Percentiles rank a stretch among this genome's conserved stretches.
These are phyloP conservation scores for Oncorhynchus keta DNA, from an alignment of 2,113 vertebrate genomes.

Conservation along the genomic window DNA sequence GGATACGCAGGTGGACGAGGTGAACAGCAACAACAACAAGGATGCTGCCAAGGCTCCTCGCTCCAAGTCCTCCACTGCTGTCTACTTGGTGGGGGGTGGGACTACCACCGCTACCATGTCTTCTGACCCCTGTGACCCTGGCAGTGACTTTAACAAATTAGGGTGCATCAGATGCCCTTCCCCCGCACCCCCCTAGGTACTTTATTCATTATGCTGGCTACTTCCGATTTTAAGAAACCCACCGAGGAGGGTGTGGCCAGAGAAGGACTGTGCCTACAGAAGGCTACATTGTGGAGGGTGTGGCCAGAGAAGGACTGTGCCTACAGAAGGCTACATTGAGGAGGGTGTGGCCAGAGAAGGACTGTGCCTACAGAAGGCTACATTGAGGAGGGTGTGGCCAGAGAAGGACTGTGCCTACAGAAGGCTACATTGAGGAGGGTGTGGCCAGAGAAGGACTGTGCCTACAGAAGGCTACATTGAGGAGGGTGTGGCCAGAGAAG, in stretches of 20 bases:
- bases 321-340: too few relatives aligned
- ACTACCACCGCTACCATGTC: constrained; percentile 37
- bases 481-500: not conserved
- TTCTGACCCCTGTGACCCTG: constrained; percentile 43
- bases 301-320: not conserved
- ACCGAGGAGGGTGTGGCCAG: not conserved
- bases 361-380: not conserved
- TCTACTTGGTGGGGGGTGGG: constrained; percentile 82
- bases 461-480: too few relatives aligned
- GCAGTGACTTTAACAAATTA: not conserved
- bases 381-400: not conserved
- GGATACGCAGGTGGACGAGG: constrained; percentile 77
- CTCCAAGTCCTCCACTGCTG: constrained; percentile 88
- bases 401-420: not conserved
- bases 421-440: not conserved
- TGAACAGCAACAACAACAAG: constrained; percentile 72
- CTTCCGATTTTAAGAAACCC: not conserved
- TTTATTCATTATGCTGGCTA: too few relatives aligned
- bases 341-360: not conserved
- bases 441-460: not conserved
- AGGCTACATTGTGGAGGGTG: not conserved
- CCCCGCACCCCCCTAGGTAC: too few relatives aligned
- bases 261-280: not conserved
- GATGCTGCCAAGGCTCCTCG: constrained; percentile 50
- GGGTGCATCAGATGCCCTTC: too few relatives aligned